phyloP scores from a whole-genome alignment of 2,113 vertebrate genomes.

The Okapia johnstoni region DNA sequence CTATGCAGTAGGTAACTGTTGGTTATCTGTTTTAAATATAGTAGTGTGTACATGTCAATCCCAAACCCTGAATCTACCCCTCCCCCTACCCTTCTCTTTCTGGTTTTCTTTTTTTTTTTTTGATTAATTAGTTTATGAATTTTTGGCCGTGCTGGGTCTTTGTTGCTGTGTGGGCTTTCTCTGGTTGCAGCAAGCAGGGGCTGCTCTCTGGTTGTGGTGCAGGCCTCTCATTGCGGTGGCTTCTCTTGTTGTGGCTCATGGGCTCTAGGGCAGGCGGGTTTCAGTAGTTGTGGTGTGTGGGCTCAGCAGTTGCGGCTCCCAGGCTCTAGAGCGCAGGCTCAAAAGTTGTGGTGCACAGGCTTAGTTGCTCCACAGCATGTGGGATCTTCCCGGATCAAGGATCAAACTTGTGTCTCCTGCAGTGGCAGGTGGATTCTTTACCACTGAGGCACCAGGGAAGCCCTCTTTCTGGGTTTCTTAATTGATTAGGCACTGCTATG shows the following conservation, averaged over 20 bases:
- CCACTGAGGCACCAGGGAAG: background rate
- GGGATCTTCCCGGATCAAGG: background rate
- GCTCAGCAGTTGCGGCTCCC: background rate
- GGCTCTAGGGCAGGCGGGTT: background rate
- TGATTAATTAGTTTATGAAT: background rate
- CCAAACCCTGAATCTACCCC: background rate
- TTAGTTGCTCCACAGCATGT: background rate
- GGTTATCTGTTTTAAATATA: background rate
- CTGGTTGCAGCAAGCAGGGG: background rate
- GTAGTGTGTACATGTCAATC: background rate
- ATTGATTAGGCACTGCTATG: background rate
- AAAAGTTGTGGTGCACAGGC: background rate
- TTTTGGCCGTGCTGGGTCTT: background rate
- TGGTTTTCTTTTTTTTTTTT: background rate
- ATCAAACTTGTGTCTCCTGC: background rate
- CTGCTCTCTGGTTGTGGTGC: background rate
- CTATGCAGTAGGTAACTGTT: background rate
- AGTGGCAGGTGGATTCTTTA: background rate
- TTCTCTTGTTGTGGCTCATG: background rate
- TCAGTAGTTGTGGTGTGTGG: background rate
- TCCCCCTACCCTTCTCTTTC: background rate
- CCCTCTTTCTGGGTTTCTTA: background rate
- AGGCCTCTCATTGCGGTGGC: background rate
- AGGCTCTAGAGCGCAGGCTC: background rate
- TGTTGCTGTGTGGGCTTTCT: background rate